Evolutionary conservation across 2,888 invertebrate genomes (phyloP).

Genomic region (Cephus rjabovi): DNA sequence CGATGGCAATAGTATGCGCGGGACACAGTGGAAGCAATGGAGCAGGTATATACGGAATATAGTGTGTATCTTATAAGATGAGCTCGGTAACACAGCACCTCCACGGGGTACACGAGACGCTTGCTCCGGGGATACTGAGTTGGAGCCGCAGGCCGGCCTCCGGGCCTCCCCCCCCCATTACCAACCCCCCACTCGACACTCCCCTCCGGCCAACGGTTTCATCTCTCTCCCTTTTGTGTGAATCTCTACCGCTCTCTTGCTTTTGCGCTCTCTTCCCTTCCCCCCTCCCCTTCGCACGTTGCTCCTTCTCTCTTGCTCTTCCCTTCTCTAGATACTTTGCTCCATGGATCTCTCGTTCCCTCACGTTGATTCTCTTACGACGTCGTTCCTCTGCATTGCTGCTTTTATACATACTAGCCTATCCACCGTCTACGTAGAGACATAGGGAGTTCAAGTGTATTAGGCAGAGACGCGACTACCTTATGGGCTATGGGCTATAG

Average conservation of each 20-base stretch:
- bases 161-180: conserved; percentile 60
- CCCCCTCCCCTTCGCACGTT: not conserved
- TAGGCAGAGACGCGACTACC: conserved; percentile 13
- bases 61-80: conserved; percentile 12
- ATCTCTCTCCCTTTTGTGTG: conserved; percentile 12
- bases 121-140: conserved; percentile 68
- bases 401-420: not conserved
- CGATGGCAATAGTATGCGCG: conserved; percentile 1
- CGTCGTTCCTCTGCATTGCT: conserved; percentile 11
- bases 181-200: conserved; percentile 27
- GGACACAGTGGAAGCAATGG: conserved; percentile 10
- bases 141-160: conserved; percentile 66
- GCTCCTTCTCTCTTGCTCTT: conserved; percentile 13
- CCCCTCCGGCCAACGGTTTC: conserved; percentile 18
- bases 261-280: conserved; percentile 6
- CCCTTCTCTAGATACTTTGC: conserved; percentile 17
- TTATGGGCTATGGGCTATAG: conserved; percentile 24
- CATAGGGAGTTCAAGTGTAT: not conserved
- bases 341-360: conserved; percentile 16
- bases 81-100: conserved; percentile 29
- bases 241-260: conserved; percentile 11
- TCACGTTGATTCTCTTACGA: conserved; percentile 18
- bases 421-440: not conserved
- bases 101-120: conserved; percentile 67
- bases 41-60: not conserved